Evolutionary conservation across 64 coral and sea anemone genomes (phyloP), one percentile per base, ranked within the genome.

Genomic region (Porites australiensis): DNA sequence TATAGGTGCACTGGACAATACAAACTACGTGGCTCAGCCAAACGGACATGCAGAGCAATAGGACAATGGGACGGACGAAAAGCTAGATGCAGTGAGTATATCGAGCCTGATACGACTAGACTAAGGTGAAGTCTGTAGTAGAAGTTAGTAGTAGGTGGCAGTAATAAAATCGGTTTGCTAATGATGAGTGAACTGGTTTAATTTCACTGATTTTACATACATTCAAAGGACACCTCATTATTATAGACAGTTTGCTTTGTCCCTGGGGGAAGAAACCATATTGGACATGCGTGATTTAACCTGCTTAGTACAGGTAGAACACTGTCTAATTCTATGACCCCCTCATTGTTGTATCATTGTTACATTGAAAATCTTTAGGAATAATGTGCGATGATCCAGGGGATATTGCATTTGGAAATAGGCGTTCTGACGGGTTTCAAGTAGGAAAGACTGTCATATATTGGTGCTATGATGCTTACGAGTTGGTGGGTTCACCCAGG

Each of bases 51-150:
- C 27, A 79, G 95, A 82, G 91, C 91, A 8, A 93, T 77, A 61
- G 91, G 95, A 44, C 86, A 81, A 70, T 96, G 95, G 95, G 91
- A 96, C 51, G 95, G 95, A 21, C 90, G 63, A 53, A 70, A 44
- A 48, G 69, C 95, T 64, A 85, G 58, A 93, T 96, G 95, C 49
- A 93, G 95, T 96, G 70, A 90, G 95, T 96, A 54, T 82, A 77
- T 50, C 4, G 65, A 37, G 11, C 53, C 53, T 55, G 53, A 11
- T 55, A 55, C 53, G 53, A 55, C 11, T 7, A 7, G 53, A 55
- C 5, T 2, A 5, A 55, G 11, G 5, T 55, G 53, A 7, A 55
- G 53, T 55, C 11, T 55, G 5, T 7, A 55, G 11, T 55, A 37
- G 27, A 37, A 37, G n/a, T n/a, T n/a, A n/a, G n/a, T n/a, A 37